Conservation (phyloP, 1,140 invertebrate species). For the Dreissena rostriformis region DNA sequence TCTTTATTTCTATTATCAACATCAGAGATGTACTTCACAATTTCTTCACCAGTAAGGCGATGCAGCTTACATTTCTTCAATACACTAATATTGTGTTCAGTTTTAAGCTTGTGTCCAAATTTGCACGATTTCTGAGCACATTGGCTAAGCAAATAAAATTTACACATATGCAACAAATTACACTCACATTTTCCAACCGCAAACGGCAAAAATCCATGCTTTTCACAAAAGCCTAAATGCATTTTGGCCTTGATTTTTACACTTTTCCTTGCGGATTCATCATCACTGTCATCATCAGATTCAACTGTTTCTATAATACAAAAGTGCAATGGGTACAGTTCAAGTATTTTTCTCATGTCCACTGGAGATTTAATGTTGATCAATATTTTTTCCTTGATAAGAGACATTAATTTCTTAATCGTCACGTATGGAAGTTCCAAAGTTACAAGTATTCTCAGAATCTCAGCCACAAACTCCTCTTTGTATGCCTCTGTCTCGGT, state of each 20-base stretch:
- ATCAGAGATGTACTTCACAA: constrained; percentile 36
- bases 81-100: constrained; percentile 43
- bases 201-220: constrained; percentile 53
- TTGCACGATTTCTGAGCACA: constrained; percentile 40
- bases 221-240: constrained; percentile 46
- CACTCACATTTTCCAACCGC: constrained; percentile 51
- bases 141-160: constrained; percentile 43
- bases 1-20: constrained; percentile 43
- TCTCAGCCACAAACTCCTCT: constrained; percentile 51
- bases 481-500: constrained; percentile 52
- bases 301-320: constrained; percentile 28
- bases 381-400: constrained; percentile 47
- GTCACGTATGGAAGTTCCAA: constrained; percentile 49
- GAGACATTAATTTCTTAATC: constrained; percentile 44
- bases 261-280: constrained; percentile 15
- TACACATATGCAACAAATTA: constrained; percentile 47
- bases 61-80: constrained; percentile 30
- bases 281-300: constrained; percentile 54
- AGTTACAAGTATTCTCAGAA: constrained; percentile 44
- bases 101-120: constrained; percentile 55
- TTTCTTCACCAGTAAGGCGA: constrained; percentile 45
- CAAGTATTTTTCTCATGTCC: constrained; percentile 50
- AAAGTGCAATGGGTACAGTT: constrained; percentile 50
- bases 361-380: constrained; percentile 30
- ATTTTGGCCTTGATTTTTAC: constrained; percentile 49